Evolutionary conservation across 2,113 vertebrate species (phyloP).

Genomic region (Psilopsiagon aymara): DNA sequence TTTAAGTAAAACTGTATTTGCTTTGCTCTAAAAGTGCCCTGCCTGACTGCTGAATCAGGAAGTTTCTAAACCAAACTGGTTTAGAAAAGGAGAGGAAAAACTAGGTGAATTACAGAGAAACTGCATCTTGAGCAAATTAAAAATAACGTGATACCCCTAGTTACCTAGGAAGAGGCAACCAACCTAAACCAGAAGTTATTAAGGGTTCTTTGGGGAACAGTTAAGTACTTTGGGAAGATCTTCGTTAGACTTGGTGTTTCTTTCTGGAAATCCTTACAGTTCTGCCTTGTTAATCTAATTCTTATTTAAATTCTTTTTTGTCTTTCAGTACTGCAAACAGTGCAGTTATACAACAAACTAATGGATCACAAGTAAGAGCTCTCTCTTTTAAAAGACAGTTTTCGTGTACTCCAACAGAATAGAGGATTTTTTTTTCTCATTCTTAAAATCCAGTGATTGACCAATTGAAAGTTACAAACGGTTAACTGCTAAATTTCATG

Average conservation of each 20-base stretch:
- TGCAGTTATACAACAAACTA: conserved; percentile 73
- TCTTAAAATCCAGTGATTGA: not conserved
- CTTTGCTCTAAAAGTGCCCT: not conserved
- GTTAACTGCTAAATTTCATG: not conserved
- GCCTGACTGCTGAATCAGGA: not conserved
- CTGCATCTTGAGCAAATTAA: not conserved
- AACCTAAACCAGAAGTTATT: not conserved
- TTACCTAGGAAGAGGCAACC: not conserved
- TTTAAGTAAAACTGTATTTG: fast-evolving
- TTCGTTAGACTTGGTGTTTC: not conserved
- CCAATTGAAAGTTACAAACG: not conserved
- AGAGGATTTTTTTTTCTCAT: not conserved
- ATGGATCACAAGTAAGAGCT: conserved; percentile 80
- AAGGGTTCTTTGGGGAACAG: not conserved
- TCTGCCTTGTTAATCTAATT: not conserved
- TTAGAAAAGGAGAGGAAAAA: not conserved
- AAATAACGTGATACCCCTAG: not conserved
- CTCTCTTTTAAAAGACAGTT: not conserved
- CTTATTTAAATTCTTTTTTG: not conserved
- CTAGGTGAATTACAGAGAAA: not conserved
- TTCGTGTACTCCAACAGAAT: not conserved
- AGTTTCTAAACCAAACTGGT: not conserved
- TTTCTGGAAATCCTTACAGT: not conserved
- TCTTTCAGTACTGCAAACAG: conserved; percentile 79
- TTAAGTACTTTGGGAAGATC: not conserved